These are phyloP conservation scores for Diplodus puntazzo DNA, from an alignment of 2,797 vertebrate genomes.

Conservation along the genomic window DNA sequence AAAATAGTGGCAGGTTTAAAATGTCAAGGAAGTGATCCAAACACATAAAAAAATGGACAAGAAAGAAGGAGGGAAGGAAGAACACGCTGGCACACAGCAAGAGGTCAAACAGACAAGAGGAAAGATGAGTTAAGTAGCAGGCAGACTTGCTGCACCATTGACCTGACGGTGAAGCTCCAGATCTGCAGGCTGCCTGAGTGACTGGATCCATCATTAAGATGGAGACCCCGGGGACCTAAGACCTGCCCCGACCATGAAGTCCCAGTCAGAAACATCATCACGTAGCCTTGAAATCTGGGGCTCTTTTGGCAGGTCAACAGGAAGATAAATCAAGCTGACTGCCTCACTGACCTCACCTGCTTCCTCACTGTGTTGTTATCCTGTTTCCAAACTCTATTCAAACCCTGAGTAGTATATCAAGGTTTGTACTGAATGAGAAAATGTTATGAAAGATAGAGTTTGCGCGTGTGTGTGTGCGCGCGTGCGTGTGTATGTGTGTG, in stretches of 20 bases:
- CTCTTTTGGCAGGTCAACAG: constrained; percentile 35
- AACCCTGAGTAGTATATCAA: background rate
- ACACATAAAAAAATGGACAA: constrained; percentile 3
- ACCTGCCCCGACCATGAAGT: constrained; percentile 32
- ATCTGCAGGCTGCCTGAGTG: constrained; percentile 34
- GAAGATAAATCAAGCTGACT: constrained; percentile 24
- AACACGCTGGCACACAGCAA: constrained; percentile 14
- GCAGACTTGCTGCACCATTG: constrained; percentile 32
- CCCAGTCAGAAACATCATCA: constrained; percentile 32
- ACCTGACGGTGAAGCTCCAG: constrained; percentile 42
- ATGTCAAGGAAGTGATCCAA: constrained; percentile 5
- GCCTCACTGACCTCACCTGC: constrained; percentile 23
- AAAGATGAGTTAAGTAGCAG: constrained; percentile 31
- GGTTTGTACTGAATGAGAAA: constrained; percentile 9
- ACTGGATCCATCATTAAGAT: constrained; percentile 53
- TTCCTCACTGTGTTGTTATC: background rate
- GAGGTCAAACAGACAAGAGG: constrained; percentile 38
- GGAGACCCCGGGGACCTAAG: constrained; percentile 35
- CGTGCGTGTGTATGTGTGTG: background rate
- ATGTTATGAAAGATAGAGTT: constrained; percentile 3
- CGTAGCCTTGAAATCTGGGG: constrained; percentile 5
- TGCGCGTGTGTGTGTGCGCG: constrained; percentile 2
- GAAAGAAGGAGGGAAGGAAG: background rate
- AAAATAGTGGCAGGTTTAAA: constrained; percentile 31
- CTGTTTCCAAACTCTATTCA: constrained; percentile 4